These are phyloP conservation scores for Chromoteleia sp. DNA, from an alignment of 2,888 invertebrate genomes.

Conservation along the genomic window DNA sequence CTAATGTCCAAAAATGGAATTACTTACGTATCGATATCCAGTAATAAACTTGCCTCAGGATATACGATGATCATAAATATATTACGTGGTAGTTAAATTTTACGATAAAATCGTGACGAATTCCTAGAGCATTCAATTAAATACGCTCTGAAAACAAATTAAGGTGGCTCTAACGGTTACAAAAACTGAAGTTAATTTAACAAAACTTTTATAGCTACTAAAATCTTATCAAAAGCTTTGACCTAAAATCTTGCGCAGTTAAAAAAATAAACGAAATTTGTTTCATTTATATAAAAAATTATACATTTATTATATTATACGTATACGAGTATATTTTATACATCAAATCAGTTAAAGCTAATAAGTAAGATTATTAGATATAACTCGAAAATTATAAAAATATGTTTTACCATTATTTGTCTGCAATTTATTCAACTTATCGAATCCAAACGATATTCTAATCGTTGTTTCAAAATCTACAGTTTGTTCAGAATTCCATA, in stretches of 20 bases:
- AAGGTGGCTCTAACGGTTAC: background rate
- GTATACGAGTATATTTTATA: too few species aligned
- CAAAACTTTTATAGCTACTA: background rate
- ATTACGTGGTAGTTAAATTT: constrained; percentile 27
- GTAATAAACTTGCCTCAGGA: constrained; percentile 11
- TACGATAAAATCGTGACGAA: constrained; percentile 24
- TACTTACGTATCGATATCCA: constrained; percentile 19
- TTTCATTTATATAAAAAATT: too few species aligned
- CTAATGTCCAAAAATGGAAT: constrained; percentile 28
- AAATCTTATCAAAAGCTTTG: background rate
- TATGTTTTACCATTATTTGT: too few species aligned
- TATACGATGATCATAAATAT: constrained; percentile 37
- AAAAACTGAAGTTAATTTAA: background rate
- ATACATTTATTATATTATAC: too few species aligned
- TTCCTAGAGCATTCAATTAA: constrained; percentile 17
- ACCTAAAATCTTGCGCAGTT: background rate
- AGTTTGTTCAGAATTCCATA: too few species aligned
- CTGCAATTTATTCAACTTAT: too few species aligned
- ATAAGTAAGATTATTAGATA: too few species aligned
- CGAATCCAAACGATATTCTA: too few species aligned
- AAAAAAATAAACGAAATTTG: too few species aligned
- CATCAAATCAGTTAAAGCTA: background rate
- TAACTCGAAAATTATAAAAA: too few species aligned
- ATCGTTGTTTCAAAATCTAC: too few species aligned
- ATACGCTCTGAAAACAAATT: background rate